Evolutionary conservation across 1,140 invertebrate species (phyloP).

Genomic region (Idris sp.): DNA sequence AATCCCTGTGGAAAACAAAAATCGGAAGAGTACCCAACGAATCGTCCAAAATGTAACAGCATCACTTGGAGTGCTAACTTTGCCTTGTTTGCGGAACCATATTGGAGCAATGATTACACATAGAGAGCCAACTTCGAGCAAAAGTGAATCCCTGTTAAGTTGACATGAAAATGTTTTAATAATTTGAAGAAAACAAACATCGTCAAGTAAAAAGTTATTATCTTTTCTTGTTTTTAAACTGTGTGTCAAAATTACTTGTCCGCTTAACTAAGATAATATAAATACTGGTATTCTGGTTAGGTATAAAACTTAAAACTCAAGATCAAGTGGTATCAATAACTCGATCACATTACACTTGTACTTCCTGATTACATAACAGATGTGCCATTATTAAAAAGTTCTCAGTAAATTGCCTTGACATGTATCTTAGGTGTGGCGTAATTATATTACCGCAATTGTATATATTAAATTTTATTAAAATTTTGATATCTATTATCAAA

Average conservation of each 20-base stretch:
- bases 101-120: conserved; percentile 85
- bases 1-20: conserved; percentile 87
- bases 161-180: conserved; percentile 11
- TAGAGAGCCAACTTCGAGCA: conserved; percentile 89
- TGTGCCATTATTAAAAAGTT: conserved; percentile 50
- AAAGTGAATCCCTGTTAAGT: conserved; percentile 84
- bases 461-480: conserved; percentile 29
- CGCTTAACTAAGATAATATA: no score
- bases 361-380: conserved; percentile 52
- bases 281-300: no score
- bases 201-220: no score
- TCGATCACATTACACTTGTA: conserved; percentile 43
- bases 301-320: conserved; percentile 25
- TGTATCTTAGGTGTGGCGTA: conserved; percentile 48
- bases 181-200: no score
- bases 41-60: conserved; percentile 85
- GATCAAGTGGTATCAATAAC: conserved; percentile 49
- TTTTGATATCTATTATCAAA: conserved; percentile 11
- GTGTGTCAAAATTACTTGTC: no score
- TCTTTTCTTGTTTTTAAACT: no score
- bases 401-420: conserved; percentile 49
- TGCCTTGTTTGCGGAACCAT: conserved; percentile 73
- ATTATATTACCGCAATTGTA: conserved; percentile 44
- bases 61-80: conserved; percentile 78
- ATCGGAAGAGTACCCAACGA: conserved; percentile 87